These are phyloP conservation scores for Globodera rostochiensis DNA, from an alignment of 1,140 invertebrate species.

Conservation along the genomic window DNA sequence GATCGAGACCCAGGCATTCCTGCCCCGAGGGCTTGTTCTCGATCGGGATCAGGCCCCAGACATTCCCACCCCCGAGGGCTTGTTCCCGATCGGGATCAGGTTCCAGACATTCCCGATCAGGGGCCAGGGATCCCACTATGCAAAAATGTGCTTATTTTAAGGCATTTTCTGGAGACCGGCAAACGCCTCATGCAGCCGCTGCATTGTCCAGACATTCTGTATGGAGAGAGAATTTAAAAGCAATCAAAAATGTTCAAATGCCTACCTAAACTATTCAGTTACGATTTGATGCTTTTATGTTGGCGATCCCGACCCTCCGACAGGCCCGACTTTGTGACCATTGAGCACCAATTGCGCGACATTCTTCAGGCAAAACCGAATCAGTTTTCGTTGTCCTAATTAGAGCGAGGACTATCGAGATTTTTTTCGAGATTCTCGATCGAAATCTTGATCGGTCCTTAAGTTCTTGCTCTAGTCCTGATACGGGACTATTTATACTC, in stretches of 20 bases:
- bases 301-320: slow-evolving; percentile 36
- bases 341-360: slow-evolving; percentile 34
- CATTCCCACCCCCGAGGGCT: no score
- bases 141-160: neutral
- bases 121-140: neutral
- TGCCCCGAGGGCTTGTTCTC: no score
- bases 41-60: no score
- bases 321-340: slow-evolving; percentile 33
- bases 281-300: slow-evolving; percentile 36
- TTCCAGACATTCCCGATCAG: no score
- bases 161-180: slow-evolving; percentile 40
- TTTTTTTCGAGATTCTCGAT: no score
- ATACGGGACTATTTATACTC: no score
- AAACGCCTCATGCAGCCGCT: slow-evolving; percentile 46
- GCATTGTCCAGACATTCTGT: slow-evolving; percentile 50
- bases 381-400: no score
- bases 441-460: no score
- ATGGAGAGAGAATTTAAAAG: slow-evolving; percentile 32
- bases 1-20: no score
- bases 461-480: no score
- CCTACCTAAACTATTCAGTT: slow-evolving; percentile 24
- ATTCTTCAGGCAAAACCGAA: slow-evolving; percentile 13
- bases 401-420: no score
- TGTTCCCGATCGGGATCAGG: no score
- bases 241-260: neutral